Evolutionary conservation across 2,113 vertebrate genomes (phyloP).

Genomic region (Etia nguti): DNA sequence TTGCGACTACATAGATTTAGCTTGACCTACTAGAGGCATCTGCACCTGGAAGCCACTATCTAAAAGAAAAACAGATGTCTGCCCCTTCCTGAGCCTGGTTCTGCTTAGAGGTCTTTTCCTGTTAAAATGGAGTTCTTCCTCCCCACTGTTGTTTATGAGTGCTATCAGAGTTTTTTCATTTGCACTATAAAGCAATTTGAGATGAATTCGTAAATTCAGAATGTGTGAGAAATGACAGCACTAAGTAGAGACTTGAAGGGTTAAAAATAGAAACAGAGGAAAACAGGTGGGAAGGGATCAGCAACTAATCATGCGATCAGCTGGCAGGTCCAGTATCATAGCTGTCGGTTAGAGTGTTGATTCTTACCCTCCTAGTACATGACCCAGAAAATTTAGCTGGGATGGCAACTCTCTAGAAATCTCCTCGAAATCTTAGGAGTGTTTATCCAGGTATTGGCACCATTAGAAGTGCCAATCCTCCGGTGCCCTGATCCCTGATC

Average conservation of each 20-base stretch:
- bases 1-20: background rate
- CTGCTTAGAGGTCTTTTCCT: background rate
- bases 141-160: background rate
- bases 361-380: background rate
- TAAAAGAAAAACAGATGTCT: background rate
- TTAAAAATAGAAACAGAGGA: background rate
- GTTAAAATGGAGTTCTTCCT: background rate
- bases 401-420: slow-evolving; percentile 42
- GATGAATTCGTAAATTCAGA: background rate
- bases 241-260: background rate
- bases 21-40: background rate
- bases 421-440: slow-evolving; percentile 29
- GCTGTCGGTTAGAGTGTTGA: background rate
- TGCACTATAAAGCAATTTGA: background rate
- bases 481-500: slow-evolving; percentile 32
- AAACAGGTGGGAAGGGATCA: background rate
- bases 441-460: slow-evolving; percentile 54
- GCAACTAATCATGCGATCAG: slow-evolving; percentile 8
- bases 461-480: slow-evolving; percentile 26
- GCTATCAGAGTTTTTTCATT: background rate
- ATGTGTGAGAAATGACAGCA: background rate
- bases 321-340: background rate
- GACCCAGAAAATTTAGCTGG: slow-evolving; percentile 17
- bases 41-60: background rate
- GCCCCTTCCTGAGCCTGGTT: background rate